Evolutionary conservation across 2,797 vertebrate genomes (phyloP).

Genomic region (Otolemur crassicaudatus): DNA sequence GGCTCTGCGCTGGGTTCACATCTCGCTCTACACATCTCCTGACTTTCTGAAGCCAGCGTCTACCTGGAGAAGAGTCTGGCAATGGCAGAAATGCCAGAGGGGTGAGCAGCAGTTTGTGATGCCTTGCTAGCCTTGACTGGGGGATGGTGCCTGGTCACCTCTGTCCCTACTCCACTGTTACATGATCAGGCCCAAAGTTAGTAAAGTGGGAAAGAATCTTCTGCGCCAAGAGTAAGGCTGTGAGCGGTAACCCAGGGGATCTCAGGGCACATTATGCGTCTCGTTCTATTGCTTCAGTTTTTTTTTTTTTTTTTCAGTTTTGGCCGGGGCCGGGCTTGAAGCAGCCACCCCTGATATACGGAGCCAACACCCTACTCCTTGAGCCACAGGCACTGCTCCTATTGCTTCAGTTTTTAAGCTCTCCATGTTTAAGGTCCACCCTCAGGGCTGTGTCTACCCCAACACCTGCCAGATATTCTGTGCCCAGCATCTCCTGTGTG

Average conservation of each 20-base stretch:
- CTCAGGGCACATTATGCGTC: fast-evolving
- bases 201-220: not conserved
- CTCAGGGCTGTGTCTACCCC: not conserved
- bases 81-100: not conserved
- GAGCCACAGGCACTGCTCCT: no score
- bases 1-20: not conserved
- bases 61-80: not conserved
- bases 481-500: fast-evolving
- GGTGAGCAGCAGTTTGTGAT: not conserved
- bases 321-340: no score
- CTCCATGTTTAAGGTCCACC: not conserved
- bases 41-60: no score
- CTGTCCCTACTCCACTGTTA: not conserved
- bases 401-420: not conserved
- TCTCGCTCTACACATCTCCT: not conserved
- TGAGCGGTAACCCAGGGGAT: fast-evolving
- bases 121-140: not conserved
- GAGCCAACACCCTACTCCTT: no score
- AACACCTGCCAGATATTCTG: fast-evolving
- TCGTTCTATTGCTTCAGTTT: not conserved
- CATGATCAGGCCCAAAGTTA: not conserved
- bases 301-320: no score
- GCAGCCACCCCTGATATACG: no score
- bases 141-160: not conserved
- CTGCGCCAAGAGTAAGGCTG: no score